Conservation (phyloP, 2,888 invertebrate species). For the Acanthosepion lycidas region DNA sequence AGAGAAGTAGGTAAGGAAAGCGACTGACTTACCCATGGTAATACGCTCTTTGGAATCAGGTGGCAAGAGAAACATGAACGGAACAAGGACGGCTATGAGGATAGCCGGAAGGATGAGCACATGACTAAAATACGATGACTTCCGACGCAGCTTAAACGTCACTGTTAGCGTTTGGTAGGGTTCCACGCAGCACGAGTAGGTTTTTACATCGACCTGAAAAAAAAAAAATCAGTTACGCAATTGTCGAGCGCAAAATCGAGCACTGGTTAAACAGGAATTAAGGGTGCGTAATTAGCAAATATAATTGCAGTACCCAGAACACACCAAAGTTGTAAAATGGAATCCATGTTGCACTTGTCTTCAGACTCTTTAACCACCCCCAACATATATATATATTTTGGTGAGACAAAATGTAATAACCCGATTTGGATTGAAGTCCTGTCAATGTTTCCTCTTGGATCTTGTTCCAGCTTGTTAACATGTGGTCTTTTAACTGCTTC, state of each 20-base stretch:
- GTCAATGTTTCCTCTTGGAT: too few relatives aligned
- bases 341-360: too few relatives aligned
- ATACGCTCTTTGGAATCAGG: constrained; percentile 98
- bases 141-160: constrained; percentile 92
- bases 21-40: constrained; percentile 86
- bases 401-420: too few relatives aligned
- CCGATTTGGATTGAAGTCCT: too few relatives aligned
- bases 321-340: neutral
- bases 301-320: neutral
- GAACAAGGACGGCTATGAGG: constrained; percentile 93
- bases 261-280: too few relatives aligned
- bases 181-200: constrained; percentile 62
- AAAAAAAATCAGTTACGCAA: neutral
- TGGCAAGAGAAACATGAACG: constrained; percentile 94
- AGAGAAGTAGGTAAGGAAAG: neutral
- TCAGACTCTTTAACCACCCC: too few relatives aligned
- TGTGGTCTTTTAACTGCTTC: too few relatives aligned
- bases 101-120: constrained; percentile 80
- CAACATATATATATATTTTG: too few relatives aligned
- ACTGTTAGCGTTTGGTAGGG: constrained; percentile 60
- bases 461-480: too few relatives aligned
- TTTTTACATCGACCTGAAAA: constrained; percentile 48
- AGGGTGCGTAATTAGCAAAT: neutral
- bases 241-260: too few relatives aligned
- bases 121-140: constrained; percentile 91